Evolutionary conservation across 2,888 invertebrate genomes (phyloP).

Genomic region (Drosophila gaucha): DNA sequence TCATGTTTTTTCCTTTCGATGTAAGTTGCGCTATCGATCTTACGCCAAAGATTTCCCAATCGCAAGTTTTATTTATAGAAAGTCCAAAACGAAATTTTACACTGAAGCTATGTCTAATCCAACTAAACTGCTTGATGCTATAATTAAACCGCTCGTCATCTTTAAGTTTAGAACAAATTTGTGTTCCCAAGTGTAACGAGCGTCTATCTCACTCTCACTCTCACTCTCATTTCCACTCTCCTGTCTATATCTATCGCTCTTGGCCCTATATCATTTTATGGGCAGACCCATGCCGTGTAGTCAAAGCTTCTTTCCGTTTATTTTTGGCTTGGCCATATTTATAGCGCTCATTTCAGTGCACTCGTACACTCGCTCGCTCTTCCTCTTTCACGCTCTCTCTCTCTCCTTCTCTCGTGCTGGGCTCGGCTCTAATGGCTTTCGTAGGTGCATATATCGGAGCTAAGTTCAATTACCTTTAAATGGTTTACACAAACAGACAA

Average conservation of each 20-base stretch:
- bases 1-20: neutral
- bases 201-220: neutral
- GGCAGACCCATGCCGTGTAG: slow-evolving; percentile 45
- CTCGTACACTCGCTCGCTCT: neutral
- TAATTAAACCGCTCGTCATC: slow-evolving; percentile 48
- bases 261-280: slow-evolving; percentile 28
- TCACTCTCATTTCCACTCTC: neutral
- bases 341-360: slow-evolving; percentile 61
- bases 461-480: slow-evolving; percentile 78
- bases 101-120: slow-evolving; percentile 48
- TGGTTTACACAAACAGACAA: slow-evolving; percentile 77
- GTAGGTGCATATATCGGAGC: slow-evolving; percentile 39
- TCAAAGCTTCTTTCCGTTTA: slow-evolving; percentile 53
- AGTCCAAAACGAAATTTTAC: slow-evolving; percentile 10
- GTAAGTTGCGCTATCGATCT: neutral
- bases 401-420: slow-evolving; percentile 7
- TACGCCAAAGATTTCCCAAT: neutral
- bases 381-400: neutral
- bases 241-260: slow-evolving; percentile 13
- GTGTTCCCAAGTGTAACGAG: slow-evolving; percentile 1
- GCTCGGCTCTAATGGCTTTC: slow-evolving; percentile 44
- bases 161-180: slow-evolving; percentile 53
- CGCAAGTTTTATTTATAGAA: slow-evolving; percentile 5
- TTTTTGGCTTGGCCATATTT: slow-evolving; percentile 63
- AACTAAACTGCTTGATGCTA: slow-evolving; percentile 46